Evolutionary conservation across 2,797 vertebrate species (phyloP).

Genomic region (Pteronotus mesoamericanus): DNA sequence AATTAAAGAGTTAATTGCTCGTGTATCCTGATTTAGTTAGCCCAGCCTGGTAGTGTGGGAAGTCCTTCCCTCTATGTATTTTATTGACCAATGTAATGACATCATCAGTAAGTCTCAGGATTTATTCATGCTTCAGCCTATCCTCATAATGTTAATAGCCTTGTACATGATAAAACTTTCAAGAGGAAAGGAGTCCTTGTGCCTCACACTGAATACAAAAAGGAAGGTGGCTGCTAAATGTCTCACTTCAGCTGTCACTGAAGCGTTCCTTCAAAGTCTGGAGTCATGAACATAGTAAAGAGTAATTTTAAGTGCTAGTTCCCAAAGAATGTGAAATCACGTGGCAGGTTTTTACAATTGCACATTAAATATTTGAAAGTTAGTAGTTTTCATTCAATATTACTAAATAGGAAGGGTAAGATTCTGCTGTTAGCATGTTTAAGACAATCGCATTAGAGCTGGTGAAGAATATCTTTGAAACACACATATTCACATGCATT

Average conservation of each 20-base stretch:
- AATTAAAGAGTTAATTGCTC: slow-evolving; percentile 90
- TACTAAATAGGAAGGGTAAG: slow-evolving; percentile 56
- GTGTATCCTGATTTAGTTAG: slow-evolving; percentile 84
- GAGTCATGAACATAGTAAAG: slow-evolving; percentile 75
- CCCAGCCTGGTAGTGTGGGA: slow-evolving; percentile 71
- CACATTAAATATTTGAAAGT: slow-evolving; percentile 65
- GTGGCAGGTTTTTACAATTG: slow-evolving; percentile 51
- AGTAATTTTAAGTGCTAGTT: slow-evolving; percentile 77
- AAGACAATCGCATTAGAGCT: slow-evolving; percentile 37
- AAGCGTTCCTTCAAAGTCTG: slow-evolving; percentile 79
- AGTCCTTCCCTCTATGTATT: slow-evolving; percentile 80
- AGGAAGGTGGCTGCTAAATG: slow-evolving; percentile 68
- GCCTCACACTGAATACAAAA: slow-evolving; percentile 75
- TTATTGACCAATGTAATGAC: slow-evolving; percentile 82
- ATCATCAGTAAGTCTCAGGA: slow-evolving; percentile 80
- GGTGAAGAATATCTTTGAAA: slow-evolving; percentile 20
- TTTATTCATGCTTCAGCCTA: slow-evolving; percentile 81
- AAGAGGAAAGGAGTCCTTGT: slow-evolving; percentile 74
- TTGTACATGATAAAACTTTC: slow-evolving; percentile 83
- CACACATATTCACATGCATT: neutral
- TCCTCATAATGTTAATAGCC: slow-evolving; percentile 82
- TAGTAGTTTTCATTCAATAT: slow-evolving; percentile 70
- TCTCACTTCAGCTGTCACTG: slow-evolving; percentile 75
- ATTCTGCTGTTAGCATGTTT: slow-evolving; percentile 37
- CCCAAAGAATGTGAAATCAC: slow-evolving; percentile 70